These are phyloP conservation scores for Salvelinus sp. DNA, from an alignment of 2,113 vertebrate genomes.

Conservation along the genomic window DNA sequence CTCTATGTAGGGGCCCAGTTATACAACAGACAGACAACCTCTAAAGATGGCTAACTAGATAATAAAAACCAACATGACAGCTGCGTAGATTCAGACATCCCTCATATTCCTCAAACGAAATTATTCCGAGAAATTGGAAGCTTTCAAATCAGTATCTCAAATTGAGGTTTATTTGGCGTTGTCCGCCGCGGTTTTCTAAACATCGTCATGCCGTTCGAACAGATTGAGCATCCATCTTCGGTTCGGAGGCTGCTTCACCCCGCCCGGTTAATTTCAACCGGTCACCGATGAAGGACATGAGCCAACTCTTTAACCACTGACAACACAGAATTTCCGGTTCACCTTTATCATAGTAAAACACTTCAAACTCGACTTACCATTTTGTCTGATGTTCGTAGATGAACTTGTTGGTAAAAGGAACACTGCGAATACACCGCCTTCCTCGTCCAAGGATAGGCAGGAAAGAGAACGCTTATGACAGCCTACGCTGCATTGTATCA, in stretches of 20 bases:
- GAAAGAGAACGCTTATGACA: slow-evolving; percentile 82
- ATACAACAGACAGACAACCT: no score
- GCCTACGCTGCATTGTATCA: slow-evolving; percentile 67
- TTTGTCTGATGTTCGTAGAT: slow-evolving; percentile 80
- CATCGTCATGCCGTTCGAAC: background rate
- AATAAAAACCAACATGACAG: no score
- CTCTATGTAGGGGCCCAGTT: no score
- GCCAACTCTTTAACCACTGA: background rate
- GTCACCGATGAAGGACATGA: background rate
- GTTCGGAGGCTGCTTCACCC: background rate
- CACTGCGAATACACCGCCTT: slow-evolving; percentile 60
- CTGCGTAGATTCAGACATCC: no score
- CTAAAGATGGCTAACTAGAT: no score
- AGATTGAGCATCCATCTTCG: background rate
- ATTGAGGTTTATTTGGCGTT: no score
- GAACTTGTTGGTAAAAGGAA: background rate
- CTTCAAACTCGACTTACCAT: slow-evolving; percentile 54
- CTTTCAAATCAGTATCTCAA: no score
- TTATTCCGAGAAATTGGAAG: no score
- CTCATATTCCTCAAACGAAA: no score
- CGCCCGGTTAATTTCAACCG: background rate
- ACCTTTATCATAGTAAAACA: background rate
- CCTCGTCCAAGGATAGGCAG: slow-evolving; percentile 73
- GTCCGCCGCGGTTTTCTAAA: background rate
- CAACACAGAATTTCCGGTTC: background rate